These are phyloP conservation scores for Euspilapteryx auroguttella DNA, from an alignment of 2,888 invertebrate species.

Conservation along the genomic window DNA sequence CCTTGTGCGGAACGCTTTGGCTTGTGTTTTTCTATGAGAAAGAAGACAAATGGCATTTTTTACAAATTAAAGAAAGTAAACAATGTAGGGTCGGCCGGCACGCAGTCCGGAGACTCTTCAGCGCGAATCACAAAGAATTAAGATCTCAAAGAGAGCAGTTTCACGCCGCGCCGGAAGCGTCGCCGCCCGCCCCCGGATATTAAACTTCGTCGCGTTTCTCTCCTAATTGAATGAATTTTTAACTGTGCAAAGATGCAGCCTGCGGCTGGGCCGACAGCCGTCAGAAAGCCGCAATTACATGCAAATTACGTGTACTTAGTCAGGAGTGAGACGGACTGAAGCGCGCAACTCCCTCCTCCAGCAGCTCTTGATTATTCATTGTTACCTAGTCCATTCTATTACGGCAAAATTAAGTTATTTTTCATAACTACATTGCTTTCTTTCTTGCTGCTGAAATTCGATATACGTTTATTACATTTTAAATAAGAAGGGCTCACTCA, in stretches of 20 bases:
- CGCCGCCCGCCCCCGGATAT: conserved; percentile 33
- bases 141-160: conserved; percentile 34
- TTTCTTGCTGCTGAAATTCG: too few relatives aligned
- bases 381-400: conserved; percentile 11
- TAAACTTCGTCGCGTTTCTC: conserved; percentile 41
- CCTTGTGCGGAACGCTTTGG: too few relatives aligned
- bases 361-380: conserved; percentile 25
- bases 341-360: conserved; percentile 12
- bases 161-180: conserved; percentile 25
- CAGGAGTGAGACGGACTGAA: conserved; percentile 19
- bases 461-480: too few relatives aligned
- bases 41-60: too few relatives aligned
- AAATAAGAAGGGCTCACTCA: too few relatives aligned
- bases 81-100: too few relatives aligned
- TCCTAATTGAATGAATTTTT: conserved; percentile 56
- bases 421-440: too few relatives aligned
- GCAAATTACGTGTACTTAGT: conserved; percentile 51
- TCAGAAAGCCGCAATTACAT: conserved; percentile 51
- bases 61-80: too few relatives aligned
- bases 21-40: too few relatives aligned
- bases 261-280: conserved; percentile 25
- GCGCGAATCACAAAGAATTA: conserved; percentile 25
- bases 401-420: too few relatives aligned
- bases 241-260: conserved; percentile 49
- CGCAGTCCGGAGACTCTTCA: not conserved